phyloP scores from a whole-genome alignment of 2,113 vertebrate species.

The Pterocles orientalis region DNA sequence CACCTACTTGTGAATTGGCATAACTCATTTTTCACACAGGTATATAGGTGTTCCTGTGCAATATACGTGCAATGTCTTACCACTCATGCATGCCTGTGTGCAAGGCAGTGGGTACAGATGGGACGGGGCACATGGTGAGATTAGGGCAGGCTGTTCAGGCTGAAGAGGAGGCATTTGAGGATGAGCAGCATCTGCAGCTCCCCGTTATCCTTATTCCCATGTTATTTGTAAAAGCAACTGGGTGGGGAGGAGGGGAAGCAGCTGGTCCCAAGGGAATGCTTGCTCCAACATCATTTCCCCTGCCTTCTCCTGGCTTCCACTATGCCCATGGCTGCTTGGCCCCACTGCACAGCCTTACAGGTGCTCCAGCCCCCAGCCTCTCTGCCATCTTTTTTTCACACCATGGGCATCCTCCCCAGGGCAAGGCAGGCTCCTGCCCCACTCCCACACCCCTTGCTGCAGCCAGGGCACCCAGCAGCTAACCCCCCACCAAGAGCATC shows the following conservation, averaged over 20 bases:
- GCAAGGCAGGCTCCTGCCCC: background rate
- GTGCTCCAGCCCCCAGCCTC: background rate
- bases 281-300: background rate
- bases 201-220: background rate
- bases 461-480: background rate
- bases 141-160: background rate
- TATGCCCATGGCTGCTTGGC: rapidly evolving
- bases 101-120: background rate
- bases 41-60: background rate
- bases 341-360: background rate
- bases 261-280: background rate
- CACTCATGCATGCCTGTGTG: background rate
- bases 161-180: background rate
- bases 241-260: background rate
- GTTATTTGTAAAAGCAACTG: background rate
- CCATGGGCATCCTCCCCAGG: background rate
- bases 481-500: background rate
- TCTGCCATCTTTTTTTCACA: background rate
- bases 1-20: background rate
- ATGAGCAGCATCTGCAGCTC: background rate
- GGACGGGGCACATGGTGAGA: rapidly evolving
- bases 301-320: background rate
- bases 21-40: background rate
- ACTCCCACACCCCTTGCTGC: background rate
- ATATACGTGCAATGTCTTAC: background rate